Evolutionary conservation across 2,888 invertebrate genomes (phyloP), one percentile per base, ranked within the genome.

Genomic region (Aradus depressus): DNA sequence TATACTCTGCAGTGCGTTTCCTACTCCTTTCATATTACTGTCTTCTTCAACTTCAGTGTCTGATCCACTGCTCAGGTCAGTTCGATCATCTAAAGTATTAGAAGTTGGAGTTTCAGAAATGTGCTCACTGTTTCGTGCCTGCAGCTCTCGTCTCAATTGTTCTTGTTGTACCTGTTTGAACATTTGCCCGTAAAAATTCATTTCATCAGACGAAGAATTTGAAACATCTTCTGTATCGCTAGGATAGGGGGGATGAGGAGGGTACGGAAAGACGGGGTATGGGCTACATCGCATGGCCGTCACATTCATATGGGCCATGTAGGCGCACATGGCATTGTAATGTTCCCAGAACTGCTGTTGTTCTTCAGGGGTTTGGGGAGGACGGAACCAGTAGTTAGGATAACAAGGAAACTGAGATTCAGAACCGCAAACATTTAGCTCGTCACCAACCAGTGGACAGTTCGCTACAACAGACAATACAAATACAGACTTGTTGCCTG

Each of bases 131-230:
- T 25, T n/a, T 5, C n/a, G 14, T 14, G 23, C 8, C 19, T 16
- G 14, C 16, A 12, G 41, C 26, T 21, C 25, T 12, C 26, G 26
- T 37, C 28, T 10, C 19, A 38, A 21, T 32, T 43, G 19, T 18
- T 25, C 14, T 35, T 38, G 44, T 26, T 44, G 23, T 8, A 34
- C 35, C 42, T 43, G 28, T 37, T 55, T 57, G 23, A 52, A 56
- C 50, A 59, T 50, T 35, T 57, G 44, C 12, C 59, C 48, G 25
- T 63, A 64, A 50, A 63, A 64, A 8, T 65, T 62, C 66, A 69
- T 68, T 62, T 72, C 72, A 53, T 71, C 70, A 26, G 64, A 67
- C 2, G 70, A 69, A 5, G 68, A 69, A n/a, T 68, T 69, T 37
- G 63, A 62, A 37, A 59, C 57, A 41, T 65, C 67, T 43, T 60